Evolutionary conservation across 2,797 vertebrate genomes (phyloP), one percentile per base, ranked within the genome.

Genomic region (Hippocampus kuda): DNA sequence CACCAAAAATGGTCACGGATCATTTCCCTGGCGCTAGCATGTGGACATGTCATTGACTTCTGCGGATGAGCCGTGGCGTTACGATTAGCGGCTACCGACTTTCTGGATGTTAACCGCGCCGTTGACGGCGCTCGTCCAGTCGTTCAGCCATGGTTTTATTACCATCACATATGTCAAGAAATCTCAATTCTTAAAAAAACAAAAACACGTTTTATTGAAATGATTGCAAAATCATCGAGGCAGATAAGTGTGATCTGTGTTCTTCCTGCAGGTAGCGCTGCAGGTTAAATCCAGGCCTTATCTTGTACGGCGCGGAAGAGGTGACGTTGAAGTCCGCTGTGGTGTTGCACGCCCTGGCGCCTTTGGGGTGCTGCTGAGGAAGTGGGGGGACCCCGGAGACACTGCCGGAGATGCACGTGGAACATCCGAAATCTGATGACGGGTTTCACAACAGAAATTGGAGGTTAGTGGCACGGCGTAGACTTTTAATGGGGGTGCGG

Each of bases 31-130:
- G 38, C 61, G 8, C 61, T 20, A 72, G 54, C 79, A 67, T 78
- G 27, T 77, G 80, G 74, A 78, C 57, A 67, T 75, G 76, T 73
- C 67, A 67, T 81, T 76, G 78, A 76, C 70, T 72, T 75, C 69
- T 41, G 30, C 42, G 13, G 9, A 26, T 30, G 57, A 60, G 18
- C 57, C 27, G 57, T 60, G 57, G 27, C 42, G 24, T 65, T 48
- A 8, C 26, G 13, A 60, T 60, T 60, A 7, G 57, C 57, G 10
- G 27, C 15, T 60, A 16, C 26, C 15, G 27, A 16, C 27, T 60
- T 60, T 60, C 12, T 60, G 27, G 26, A 60, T 8, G 27, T 60
- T 34, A 34, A 60, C 30, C 15, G 57, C 27, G 27, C 13, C 8
- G 27, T 60, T 34, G 9, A 60, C 30, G 6, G 57, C 27, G 27